Base-by-base conservation (phyloP, 2,113 vertebrate species). In the Neogobius melanostomus region DNA sequence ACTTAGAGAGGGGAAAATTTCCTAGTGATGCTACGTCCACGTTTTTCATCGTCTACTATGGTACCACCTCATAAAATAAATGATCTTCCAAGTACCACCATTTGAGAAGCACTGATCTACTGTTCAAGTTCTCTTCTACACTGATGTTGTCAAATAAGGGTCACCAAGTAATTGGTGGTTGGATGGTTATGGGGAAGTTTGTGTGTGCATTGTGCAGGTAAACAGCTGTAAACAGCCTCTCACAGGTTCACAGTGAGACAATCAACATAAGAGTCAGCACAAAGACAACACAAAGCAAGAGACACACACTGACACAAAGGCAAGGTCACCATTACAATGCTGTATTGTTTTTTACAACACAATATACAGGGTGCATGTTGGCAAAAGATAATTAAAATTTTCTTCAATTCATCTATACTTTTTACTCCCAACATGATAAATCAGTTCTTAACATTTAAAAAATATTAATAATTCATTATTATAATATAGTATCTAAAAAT, bases 241-340 rank as follows among this genome's bases (percentile, higher is more conserved):
- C 63, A 64, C 75, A 47, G 77, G 71, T 77, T 21, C 49, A 63
- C 53, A 71, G 46, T 71, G 76, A 83, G 54, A 65, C 63, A 14
- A 57, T 57, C 54, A n/a, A 74, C 52, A 72, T 49, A 53, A 51
- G 60, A 8, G 49, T 28, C 66, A 61, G 63, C 46, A 75, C 54
- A 28, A 54, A 43, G 44, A 76, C 66, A 66, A 75, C 64, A 81
- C 52, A 77, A 70, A 62, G 61, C 74, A 71, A 52, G 15, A 56
- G 71, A 68, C 16, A 77, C 12, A 79, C 65, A 75, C 10, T 74
- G 11, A 83, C 69, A 77, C 56, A 85, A 66, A 81, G 8, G 67
- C 43, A 76, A 8, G 53, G 16, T 51, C 43, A 21, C 45, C 64
- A 79, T 82, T 74, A 42, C 64, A 74, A 61, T 66, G 77, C 47